Conservation (phyloP, 2,113 vertebrate genomes). For the Cyphotilapia sp. region DNA sequence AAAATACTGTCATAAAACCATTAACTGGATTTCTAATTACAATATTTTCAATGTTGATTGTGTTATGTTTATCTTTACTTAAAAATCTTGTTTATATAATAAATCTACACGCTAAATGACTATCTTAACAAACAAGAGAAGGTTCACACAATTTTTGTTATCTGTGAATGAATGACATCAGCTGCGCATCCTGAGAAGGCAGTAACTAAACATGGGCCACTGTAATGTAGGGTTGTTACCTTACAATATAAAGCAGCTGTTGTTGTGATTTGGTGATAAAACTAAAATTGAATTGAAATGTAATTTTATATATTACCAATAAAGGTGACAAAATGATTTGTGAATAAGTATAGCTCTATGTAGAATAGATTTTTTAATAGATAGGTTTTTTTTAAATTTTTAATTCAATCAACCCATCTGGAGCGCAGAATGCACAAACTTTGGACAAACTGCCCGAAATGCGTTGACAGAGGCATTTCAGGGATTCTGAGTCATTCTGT, state of each 20-base stretch:
- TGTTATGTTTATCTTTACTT: neutral
- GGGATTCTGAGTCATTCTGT: neutral
- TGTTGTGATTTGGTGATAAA: neutral
- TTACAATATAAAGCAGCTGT: neutral
- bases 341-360: neutral
- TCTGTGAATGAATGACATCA: neutral
- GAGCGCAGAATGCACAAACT: neutral
- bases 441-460: neutral
- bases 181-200: neutral
- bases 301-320: neutral
- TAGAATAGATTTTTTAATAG: neutral
- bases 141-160: neutral
- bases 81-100: neutral
- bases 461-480: rapidly evolving
- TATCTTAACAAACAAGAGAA: neutral
- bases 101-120: neutral
- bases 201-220: neutral
- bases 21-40: neutral
- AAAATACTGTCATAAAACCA: neutral
- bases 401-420: neutral
- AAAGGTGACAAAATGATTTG: neutral
- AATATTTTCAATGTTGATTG: neutral
- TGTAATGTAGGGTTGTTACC: neutral
- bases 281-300: neutral
- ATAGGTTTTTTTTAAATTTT: rapidly evolving